Conservation (phyloP, 2,113 vertebrate species). For the Serinus canaria region DNA sequence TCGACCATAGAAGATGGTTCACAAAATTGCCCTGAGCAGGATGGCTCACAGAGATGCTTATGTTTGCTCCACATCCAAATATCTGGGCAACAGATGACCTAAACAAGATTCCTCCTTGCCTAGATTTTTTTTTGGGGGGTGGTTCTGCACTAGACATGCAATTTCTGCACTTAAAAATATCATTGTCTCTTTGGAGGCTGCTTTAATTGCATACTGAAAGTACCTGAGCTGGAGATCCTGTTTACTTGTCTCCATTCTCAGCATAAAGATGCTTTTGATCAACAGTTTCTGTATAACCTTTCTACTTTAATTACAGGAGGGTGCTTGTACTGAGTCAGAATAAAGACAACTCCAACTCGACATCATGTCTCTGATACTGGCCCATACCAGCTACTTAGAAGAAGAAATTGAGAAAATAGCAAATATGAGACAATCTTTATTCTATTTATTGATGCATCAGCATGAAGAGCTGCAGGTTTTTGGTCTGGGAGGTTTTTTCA, state of each 20-base stretch:
- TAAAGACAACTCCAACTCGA: background rate
- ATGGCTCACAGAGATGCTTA: background rate
- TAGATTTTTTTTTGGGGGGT: background rate
- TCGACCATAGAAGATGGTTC: conserved; percentile 9
- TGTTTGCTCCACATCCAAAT: background rate
- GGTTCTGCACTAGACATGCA: background rate
- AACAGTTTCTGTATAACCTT: background rate
- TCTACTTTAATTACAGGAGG: background rate
- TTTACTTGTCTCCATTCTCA: background rate
- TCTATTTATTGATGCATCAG: background rate
- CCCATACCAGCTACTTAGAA: background rate
- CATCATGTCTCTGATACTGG: background rate
- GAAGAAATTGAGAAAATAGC: background rate
- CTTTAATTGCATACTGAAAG: background rate
- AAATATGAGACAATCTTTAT: background rate
- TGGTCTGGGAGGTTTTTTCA: background rate
- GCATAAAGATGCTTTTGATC: background rate
- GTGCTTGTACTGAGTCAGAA: background rate
- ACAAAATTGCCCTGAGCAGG: background rate
- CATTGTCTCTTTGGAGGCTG: background rate
- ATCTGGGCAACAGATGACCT: background rate
- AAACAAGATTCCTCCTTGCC: background rate
- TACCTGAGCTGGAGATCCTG: background rate
- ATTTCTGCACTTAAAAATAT: background rate
- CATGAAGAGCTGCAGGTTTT: background rate